Conservation (phyloP, 2,888 invertebrate species). For the Tenthredo distinguenda region DNA sequence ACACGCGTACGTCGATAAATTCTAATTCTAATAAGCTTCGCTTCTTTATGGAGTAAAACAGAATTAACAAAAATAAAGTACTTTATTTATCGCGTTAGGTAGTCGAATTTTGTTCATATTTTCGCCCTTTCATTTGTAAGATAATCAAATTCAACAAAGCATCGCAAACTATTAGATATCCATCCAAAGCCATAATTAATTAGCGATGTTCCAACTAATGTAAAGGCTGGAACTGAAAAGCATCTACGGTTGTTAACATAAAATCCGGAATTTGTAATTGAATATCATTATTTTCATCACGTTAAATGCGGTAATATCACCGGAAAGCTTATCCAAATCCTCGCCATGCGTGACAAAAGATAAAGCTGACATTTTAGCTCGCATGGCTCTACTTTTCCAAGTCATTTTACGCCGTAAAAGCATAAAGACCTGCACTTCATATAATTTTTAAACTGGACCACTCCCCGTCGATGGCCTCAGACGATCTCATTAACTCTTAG, state of each 20-base stretch:
- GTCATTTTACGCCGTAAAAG: constrained; percentile 1
- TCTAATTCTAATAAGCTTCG: neutral
- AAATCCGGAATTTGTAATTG: neutral
- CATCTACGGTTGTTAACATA: neutral
- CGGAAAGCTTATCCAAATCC: neutral
- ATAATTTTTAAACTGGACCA: neutral
- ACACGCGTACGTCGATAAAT: neutral
- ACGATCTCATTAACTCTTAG: neutral
- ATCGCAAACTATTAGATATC: neutral
- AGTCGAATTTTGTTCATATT: neutral
- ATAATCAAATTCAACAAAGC: neutral
- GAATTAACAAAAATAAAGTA: neutral
- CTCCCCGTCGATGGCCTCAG: neutral
- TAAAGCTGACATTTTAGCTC: neutral
- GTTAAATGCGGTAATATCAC: neutral
- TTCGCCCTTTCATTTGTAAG: neutral
- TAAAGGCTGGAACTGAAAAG: neutral
- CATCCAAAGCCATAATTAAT: neutral
- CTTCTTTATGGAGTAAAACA: neutral
- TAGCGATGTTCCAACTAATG: neutral
- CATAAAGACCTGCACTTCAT: neutral
- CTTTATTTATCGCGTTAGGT: neutral
- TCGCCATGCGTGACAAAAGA: neutral
- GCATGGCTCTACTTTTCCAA: constrained; percentile 1
- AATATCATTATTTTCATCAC: neutral